Base-by-base conservation (phyloP, 2,797 vertebrate species). In the Myioborus melanocephalus region DNA sequence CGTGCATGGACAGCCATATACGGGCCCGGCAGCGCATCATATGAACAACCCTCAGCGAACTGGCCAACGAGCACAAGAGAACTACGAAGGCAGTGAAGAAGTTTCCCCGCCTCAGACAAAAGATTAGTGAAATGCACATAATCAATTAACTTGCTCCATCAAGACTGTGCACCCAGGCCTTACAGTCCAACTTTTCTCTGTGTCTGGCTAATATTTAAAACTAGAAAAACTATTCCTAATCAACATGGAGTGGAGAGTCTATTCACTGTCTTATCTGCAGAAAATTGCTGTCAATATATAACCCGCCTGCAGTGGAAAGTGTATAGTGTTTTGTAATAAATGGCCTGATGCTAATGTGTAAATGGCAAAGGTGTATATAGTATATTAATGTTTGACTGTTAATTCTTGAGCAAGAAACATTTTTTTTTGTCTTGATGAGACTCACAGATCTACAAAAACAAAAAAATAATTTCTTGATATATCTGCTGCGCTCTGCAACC, bases 331-430 rank as follows among this genome's bases (percentile, higher is more conserved):
- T 98, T 98, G 98, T 99, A 98, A 98, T 98, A 98, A 99, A 98
- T 98, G 99, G 99, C 98, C 99, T 98, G 99, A 99, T 98, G 98
- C 98, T 98, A 99, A 99, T 99, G 98, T 99, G 98, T 98, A 98
- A 98, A 98, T 97, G 98, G 99, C 98, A 98, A 99, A 99, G 99
- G 99, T 99, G 99, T 99, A 99, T 98, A 99, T 99, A 99, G 98
- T 99, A 99, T 99, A 99, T 99, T 99, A 98, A 99, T 99, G 99
- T 99, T 98, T 99, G 99, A 99, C 99, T 99, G 99, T 99, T 99
- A 98, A 98, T 98, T 98, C 98, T 98, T 98, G 98, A 99, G 98
- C 98, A 98, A 98, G 98, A 98, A 98, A 98, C 98, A 97, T 98
- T 98, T 98, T 98, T 98, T 98, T 98, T 92, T 92, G 97, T 99